Evolutionary conservation across 1,140 invertebrate species (phyloP).

Genomic region (Araneus ventricosus): DNA sequence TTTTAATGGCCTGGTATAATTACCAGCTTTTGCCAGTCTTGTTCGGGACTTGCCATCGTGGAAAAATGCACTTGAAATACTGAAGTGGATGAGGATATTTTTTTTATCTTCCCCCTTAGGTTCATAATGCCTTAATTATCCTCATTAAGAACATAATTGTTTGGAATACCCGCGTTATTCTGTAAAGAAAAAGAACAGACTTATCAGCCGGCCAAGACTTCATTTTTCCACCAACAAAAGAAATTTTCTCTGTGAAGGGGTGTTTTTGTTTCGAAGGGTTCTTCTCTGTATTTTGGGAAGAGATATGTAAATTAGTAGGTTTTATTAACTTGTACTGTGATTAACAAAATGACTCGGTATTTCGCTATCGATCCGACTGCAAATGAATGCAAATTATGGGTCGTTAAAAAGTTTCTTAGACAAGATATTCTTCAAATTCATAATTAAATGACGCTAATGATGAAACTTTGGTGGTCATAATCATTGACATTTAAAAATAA

Average conservation of each 20-base stretch:
- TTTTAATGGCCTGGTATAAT: conserved; percentile 32
- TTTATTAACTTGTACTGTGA: not conserved
- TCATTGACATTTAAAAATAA: no score
- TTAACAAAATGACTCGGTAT: not conserved
- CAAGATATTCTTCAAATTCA: no score
- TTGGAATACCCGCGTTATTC: conserved; percentile 24
- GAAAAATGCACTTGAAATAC: conserved; percentile 28
- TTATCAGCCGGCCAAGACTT: conserved; percentile 6
- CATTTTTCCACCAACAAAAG: not conserved
- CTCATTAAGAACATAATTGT: conserved; percentile 47
- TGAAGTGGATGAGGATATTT: not conserved
- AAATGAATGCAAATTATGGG: not conserved
- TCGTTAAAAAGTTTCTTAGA: no score
- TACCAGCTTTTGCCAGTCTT: not conserved
- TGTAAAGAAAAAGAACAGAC: not conserved
- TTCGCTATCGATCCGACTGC: not conserved
- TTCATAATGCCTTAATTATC: conserved; percentile 44
- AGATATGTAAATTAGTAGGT: conserved; percentile 20
- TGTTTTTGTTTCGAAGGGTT: not conserved
- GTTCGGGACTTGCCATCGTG: not conserved
- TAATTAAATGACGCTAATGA: no score
- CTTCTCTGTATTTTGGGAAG: not conserved
- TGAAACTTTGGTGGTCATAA: no score
- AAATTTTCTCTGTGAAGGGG: not conserved
- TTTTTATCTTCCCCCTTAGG: conserved; percentile 1